A percentile compares a stretch with the other conserved stretches of the same genome.
These are phyloP conservation scores for Altica lythri DNA, from an alignment of 2,888 invertebrate genomes.

Conservation along the genomic window DNA sequence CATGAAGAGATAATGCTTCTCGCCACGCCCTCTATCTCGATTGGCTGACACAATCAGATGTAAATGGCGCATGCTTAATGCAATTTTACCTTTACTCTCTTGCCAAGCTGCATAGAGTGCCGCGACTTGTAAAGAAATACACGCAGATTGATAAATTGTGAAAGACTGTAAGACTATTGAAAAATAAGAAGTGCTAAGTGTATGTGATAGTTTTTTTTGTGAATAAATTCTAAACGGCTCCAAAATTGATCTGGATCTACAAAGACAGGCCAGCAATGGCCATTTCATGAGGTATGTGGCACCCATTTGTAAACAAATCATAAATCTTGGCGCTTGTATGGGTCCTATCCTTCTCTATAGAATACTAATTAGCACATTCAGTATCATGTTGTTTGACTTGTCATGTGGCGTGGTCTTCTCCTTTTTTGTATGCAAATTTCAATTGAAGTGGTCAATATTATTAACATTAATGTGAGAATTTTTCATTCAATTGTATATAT, in stretches of 20 bases:
- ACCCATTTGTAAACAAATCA: slow-evolving; percentile 36
- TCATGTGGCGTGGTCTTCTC: slow-evolving; percentile 26
- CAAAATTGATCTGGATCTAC: slow-evolving; percentile 78
- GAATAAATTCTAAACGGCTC: slow-evolving; percentile 56
- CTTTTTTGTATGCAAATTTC: slow-evolving; percentile 27
- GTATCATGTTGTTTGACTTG: slow-evolving; percentile 35
- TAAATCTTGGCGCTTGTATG: slow-evolving; percentile 33
- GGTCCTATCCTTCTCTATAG: slow-evolving; percentile 26
- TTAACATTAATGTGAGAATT: slow-evolving; percentile 9
- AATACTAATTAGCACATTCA: slow-evolving; percentile 38
- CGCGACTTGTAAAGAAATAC: slow-evolving; percentile 52
- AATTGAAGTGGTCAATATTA: slow-evolving; percentile 12
- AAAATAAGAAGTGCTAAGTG: slow-evolving; percentile 37
- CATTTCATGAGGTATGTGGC: slow-evolving; percentile 71
- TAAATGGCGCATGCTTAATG: slow-evolving; percentile 49
- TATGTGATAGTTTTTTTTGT: slow-evolving; percentile 37
- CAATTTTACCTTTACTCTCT: slow-evolving; percentile 37
- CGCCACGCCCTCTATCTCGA: slow-evolving; percentile 49
- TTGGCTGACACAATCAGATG: slow-evolving; percentile 47
- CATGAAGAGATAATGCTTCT: slow-evolving; percentile 52
- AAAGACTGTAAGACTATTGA: slow-evolving; percentile 22
- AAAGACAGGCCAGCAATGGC: slow-evolving; percentile 74
- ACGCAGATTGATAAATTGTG: slow-evolving; percentile 45
- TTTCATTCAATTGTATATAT: no score
- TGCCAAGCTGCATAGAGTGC: slow-evolving; percentile 49